phyloP scores from a whole-genome alignment of 2,113 vertebrate species.

The Eira barbara region DNA sequence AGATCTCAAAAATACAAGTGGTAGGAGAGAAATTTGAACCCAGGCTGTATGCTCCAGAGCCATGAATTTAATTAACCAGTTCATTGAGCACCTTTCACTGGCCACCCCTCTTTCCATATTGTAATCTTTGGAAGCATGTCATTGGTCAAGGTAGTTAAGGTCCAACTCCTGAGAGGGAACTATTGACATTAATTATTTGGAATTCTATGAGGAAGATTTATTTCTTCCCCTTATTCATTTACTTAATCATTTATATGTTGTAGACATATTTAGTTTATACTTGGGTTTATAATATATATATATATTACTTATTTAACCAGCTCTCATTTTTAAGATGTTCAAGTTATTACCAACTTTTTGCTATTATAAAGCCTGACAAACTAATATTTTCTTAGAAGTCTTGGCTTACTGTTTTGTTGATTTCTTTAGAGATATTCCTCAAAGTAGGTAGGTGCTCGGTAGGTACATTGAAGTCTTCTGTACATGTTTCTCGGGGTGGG shows the following conservation, averaged over 20 bases:
- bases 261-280: background rate
- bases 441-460: background rate
- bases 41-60: background rate
- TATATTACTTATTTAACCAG: background rate
- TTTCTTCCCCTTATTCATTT: background rate
- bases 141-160: background rate
- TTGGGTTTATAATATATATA: constrained; percentile 1
- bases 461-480: background rate
- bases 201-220: background rate
- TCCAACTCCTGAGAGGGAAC: background rate
- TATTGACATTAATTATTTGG: background rate
- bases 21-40: background rate
- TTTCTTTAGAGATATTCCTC: background rate
- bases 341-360: background rate
- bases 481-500: background rate
- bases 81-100: background rate
- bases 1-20: background rate
- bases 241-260: background rate
- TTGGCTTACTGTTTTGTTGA: background rate
- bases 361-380: background rate
- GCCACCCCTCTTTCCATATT: background rate
- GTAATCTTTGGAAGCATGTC: background rate
- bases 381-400: background rate
- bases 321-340: background rate
- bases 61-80: background rate